Conservation (phyloP, 2,113 vertebrate species). For the Cyprinodon brontotheroides region DNA sequence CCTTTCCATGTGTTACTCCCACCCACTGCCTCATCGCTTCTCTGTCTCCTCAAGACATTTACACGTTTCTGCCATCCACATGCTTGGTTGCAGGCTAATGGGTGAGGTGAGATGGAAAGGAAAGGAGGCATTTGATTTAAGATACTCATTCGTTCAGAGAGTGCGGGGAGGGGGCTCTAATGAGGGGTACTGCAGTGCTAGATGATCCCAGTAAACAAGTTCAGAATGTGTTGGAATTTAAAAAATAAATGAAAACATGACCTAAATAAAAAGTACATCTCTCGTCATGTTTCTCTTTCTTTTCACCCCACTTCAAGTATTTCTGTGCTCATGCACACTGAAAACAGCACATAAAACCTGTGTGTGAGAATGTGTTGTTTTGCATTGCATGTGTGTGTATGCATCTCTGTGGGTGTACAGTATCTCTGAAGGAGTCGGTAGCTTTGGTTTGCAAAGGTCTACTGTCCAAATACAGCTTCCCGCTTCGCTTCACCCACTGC, state of each 20-base stretch:
- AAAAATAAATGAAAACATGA: slow-evolving; percentile 62
- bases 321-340: slow-evolving; percentile 1
- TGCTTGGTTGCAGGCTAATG: slow-evolving; percentile 60
- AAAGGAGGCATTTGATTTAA: slow-evolving; percentile 47
- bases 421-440: slow-evolving; percentile 37
- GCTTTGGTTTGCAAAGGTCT: slow-evolving; percentile 44
- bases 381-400: not conserved
- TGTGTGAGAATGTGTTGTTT: not conserved
- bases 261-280: slow-evolving; percentile 61
- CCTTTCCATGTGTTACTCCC: slow-evolving; percentile 28
- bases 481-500: slow-evolving; percentile 38
- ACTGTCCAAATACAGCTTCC: slow-evolving; percentile 63
- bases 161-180: slow-evolving; percentile 11
- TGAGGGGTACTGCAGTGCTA: slow-evolving; percentile 27
- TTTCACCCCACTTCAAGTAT: slow-evolving; percentile 36
- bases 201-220: slow-evolving; percentile 52
- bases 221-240: slow-evolving; percentile 33
- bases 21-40: slow-evolving; percentile 39
- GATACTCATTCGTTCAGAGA: slow-evolving; percentile 51
- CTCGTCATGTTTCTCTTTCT: slow-evolving; percentile 9
- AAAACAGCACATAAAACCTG: not conserved
- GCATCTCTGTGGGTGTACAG: slow-evolving; percentile 12
- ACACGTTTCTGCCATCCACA: slow-evolving; percentile 70
- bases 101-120: slow-evolving; percentile 63
- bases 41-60: slow-evolving; percentile 50